Evolutionary conservation across 2,888 invertebrate species (phyloP), one percentile per base, ranked within the genome.

Genomic region (Endotricha flammealis): DNA sequence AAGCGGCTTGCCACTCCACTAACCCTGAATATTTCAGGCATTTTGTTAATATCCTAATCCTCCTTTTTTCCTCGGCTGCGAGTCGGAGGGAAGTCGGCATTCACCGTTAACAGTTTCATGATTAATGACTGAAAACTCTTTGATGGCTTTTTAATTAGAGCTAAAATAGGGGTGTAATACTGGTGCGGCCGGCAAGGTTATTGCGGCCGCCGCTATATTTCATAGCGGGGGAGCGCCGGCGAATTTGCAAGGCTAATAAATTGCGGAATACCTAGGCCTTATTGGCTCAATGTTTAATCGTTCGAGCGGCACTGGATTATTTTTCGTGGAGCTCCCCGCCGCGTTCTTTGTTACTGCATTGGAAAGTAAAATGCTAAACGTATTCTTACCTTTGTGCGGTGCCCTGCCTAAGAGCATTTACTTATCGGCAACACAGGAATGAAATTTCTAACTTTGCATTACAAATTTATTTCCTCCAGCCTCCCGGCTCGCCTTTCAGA

Each of bases 101-200:
- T 80, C 79, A 81, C 64, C 68, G 83, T 78, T 86, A 85, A 85
- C 86, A 85, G 85, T 85, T 83, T 80, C 85, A 83, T 86, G 87
- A 87, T 87, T 86, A 86, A 87, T 87, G 86, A 78, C 80, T 82
- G 75, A 83, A 83, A 86, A 87, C 81, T 86, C 86, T 86, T 87
- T 86, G 85, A 87, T 86, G 82, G 86, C 81, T 86, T 87, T 87
- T 87, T 87, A 87, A 86, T 87, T 87, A 87, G 85, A 85, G 85
- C 81, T 81, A 79, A 85, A 85, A 81, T 74, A 75, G 81, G 85
- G 86, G 79, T 82, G 82, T 82, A 78, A 77, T 76, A 66, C 78
- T 59, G 66, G 64, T 62, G 66, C 64, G 45, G 42, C 48, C 52
- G 64, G 70, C 62, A 70, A 76, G 74, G 71, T 66, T 76, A 74